A percentile compares a stretch with the other conserved stretches of the same genome.
phyloP scores from a whole-genome alignment of 1,140 invertebrate genomes.

The Cotesia vestalis region DNA sequence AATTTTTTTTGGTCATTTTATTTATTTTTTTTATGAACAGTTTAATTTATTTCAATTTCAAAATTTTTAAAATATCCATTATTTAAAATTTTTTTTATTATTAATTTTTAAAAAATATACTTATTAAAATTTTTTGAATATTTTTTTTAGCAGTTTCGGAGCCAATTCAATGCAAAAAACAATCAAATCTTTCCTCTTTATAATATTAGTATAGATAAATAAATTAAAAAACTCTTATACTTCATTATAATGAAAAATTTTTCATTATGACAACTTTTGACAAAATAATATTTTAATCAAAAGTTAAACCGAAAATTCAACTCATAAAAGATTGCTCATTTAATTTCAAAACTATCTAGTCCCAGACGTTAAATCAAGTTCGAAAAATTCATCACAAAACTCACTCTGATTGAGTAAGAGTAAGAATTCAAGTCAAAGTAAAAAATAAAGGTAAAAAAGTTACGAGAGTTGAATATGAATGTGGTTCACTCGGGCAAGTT shows the following conservation, averaged over 20 bases:
- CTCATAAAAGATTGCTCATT: constrained; percentile 4
- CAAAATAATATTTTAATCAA: constrained; percentile 1
- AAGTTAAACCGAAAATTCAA: neutral
- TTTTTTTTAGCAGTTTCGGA: too few species aligned
- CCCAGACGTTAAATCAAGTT: constrained; percentile 19
- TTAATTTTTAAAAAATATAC: too few species aligned
- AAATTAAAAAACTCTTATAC: too few species aligned
- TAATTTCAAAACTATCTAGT: constrained; percentile 24
- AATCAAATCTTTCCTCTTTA: too few species aligned
- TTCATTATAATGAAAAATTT: too few species aligned
- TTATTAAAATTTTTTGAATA: neutral
- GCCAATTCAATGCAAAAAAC: too few species aligned
- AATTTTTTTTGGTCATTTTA: too few species aligned
- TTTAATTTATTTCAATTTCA: neutral
- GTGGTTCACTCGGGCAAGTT: constrained; percentile 2
- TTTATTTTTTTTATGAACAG: too few species aligned
- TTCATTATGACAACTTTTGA: too few species aligned
- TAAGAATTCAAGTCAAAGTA: neutral
- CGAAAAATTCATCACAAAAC: constrained; percentile 20
- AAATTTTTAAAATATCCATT: too few species aligned
- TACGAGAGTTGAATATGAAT: constrained; percentile 25
- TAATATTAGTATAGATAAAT: neutral
- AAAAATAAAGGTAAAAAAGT: constrained; percentile 2
- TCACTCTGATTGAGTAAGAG: neutral
- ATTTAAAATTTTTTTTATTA: too few species aligned